phyloP scores from a whole-genome alignment of 2,113 vertebrate species.

The Panthera uncia region DNA sequence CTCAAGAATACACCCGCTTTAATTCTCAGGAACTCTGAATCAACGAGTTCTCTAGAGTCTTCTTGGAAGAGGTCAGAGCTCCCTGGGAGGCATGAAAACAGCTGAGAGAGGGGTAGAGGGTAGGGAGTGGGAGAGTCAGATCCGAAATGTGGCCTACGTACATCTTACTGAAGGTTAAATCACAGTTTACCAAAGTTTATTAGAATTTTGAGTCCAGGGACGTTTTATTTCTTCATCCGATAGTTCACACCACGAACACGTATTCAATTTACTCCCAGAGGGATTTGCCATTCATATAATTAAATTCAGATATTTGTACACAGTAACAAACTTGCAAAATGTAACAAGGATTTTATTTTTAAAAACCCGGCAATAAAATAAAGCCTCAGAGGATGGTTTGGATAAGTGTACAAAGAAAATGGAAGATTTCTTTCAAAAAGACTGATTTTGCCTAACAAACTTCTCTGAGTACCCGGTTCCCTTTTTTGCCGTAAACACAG shows the following conservation, averaged over 20 bases:
- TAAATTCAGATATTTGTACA: conserved; percentile 12
- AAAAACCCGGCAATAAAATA: conserved; percentile 25
- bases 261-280: conserved; percentile 19
- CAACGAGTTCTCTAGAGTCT: not conserved
- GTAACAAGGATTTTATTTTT: not conserved
- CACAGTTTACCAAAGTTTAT: not conserved
- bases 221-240: conserved; percentile 43
- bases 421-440: not conserved
- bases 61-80: not conserved
- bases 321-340: conserved; percentile 23
- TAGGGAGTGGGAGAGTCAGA: not conserved
- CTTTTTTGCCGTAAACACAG: not conserved
- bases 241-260: conserved; percentile 41
- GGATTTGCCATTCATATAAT: conserved; percentile 30
- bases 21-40: not conserved
- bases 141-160: not conserved
- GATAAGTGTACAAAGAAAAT: conserved; percentile 25
- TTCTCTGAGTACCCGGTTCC: not conserved
- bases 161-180: not conserved
- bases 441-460: not conserved
- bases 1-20: not conserved
- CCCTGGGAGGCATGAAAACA: not conserved
- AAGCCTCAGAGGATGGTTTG: not conserved
- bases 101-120: not conserved
- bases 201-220: conserved; percentile 14